A percentile compares a stretch with the other conserved stretches of the same genome.
phyloP scores from a whole-genome alignment of 1,140 invertebrate genomes.

The Scaptomyza graminum region DNA sequence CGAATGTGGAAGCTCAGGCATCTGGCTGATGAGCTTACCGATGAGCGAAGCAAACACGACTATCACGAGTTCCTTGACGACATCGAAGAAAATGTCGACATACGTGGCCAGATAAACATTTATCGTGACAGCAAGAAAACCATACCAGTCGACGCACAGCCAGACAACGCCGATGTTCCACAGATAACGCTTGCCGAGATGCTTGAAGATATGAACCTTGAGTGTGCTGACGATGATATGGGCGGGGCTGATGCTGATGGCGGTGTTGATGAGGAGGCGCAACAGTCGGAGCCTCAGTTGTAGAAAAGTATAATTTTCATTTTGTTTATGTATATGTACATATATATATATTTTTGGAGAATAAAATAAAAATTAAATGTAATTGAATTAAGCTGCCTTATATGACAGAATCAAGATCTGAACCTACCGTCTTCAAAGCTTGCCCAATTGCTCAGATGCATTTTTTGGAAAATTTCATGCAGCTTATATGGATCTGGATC shows the following conservation, averaged over 20 bases:
- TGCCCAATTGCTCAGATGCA: neutral
- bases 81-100: conserved; percentile 95
- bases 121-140: conserved; percentile 91
- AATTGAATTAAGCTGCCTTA: neutral
- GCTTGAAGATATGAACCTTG: conserved; percentile 96
- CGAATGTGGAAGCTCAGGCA: conserved; percentile 97
- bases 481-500: too few relatives aligned
- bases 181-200: conserved; percentile 97
- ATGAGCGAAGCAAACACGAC: conserved; percentile 88
- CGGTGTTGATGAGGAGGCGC: neutral
- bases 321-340: conserved; percentile 34
- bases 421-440: neutral
- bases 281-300: conserved; percentile 45
- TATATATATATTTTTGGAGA: conserved; percentile 1
- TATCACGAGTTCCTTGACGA: conserved; percentile 98
- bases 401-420: neutral
- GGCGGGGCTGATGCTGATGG: conserved; percentile 84
- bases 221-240: conserved; percentile 88
- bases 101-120: conserved; percentile 97
- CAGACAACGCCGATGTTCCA: conserved; percentile 88
- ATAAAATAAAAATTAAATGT: neutral
- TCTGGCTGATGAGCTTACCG: conserved; percentile 89
- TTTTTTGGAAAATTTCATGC: neutral
- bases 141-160: conserved; percentile 88
- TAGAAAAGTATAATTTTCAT: conserved; percentile 24